phyloP scores from a whole-genome alignment of 1,140 invertebrate species.

The Cecropterus lyciades region DNA sequence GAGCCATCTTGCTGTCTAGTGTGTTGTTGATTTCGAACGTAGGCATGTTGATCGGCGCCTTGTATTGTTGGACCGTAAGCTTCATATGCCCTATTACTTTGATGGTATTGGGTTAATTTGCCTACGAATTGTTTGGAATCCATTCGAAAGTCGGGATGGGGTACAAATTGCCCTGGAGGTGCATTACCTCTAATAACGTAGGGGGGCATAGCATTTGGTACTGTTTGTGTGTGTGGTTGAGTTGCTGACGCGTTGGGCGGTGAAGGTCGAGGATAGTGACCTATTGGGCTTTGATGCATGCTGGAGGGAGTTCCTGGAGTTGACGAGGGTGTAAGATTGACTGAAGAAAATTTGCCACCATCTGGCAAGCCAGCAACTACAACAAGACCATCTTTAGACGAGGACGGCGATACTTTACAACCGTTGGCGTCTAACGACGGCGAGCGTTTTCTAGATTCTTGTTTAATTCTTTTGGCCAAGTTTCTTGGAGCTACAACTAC shows the following conservation, averaged over 20 bases:
- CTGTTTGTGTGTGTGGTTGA: conserved; percentile 84
- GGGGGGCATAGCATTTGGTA: conserved; percentile 84
- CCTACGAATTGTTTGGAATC: conserved; percentile 79
- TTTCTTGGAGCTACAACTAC: conserved; percentile 86
- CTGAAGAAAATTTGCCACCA: conserved; percentile 82
- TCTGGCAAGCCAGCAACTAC: conserved; percentile 61
- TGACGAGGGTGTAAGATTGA: conserved; percentile 87
- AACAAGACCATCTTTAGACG: conserved; percentile 80
- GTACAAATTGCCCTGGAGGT: conserved; percentile 74
- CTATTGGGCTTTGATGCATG: conserved; percentile 84
- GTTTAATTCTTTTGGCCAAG: conserved; percentile 86
- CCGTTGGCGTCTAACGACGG: conserved; percentile 83
- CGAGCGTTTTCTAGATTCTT: conserved; percentile 87
- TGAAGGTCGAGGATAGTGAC: conserved; percentile 86
- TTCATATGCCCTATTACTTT: conserved; percentile 70
- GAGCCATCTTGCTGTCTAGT: conserved; percentile 63
- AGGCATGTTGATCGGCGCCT: conserved; percentile 65
- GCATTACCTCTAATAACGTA: conserved; percentile 84
- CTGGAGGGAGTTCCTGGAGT: conserved; percentile 87
- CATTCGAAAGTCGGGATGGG: conserved; percentile 77
- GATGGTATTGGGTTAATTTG: conserved; percentile 79
- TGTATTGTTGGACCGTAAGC: conserved; percentile 59
- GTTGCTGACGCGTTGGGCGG: conserved; percentile 85
- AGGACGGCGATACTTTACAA: conserved; percentile 83
- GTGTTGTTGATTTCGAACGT: conserved; percentile 64